These are phyloP conservation scores for Laterallus jamaicensis DNA, from an alignment of 2,113 vertebrate genomes.

Conservation along the genomic window DNA sequence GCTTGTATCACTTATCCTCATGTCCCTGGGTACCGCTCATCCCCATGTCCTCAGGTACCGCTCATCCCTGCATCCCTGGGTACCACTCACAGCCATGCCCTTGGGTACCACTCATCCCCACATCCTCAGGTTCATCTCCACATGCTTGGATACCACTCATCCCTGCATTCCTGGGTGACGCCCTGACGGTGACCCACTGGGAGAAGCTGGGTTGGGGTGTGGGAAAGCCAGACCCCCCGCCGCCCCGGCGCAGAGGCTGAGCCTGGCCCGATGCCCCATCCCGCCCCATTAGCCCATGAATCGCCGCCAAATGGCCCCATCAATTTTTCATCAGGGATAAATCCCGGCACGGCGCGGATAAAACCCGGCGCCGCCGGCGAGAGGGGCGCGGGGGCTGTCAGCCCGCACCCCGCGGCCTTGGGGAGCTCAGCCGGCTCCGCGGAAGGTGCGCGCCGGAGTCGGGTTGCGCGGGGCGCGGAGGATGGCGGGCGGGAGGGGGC, in stretches of 20 bases:
- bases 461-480: not conserved
- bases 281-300: slow-evolving; percentile 33
- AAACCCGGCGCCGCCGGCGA: not conserved
- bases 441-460: not conserved
- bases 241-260: accelerated
- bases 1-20: no score
- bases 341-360: not conserved
- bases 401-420: slow-evolving; percentile 28
- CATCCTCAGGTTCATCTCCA: not conserved
- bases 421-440: slow-evolving; percentile 62
- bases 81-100: no score
- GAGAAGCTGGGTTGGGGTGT: not conserved
- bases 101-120: no score
- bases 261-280: not conserved
- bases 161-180: no score
- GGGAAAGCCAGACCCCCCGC: not conserved
- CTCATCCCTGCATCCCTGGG: not conserved
- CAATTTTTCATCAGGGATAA: slow-evolving; percentile 73
- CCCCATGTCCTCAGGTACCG: accelerated
- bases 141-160: no score
- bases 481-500: not conserved
- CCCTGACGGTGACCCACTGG: not conserved
- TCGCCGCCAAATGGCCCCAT: slow-evolving; percentile 67
- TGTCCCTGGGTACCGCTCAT: accelerated
- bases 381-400: slow-evolving; percentile 29